Conservation (phyloP, 2,113 vertebrate genomes). For the Eublepharis macularius region DNA sequence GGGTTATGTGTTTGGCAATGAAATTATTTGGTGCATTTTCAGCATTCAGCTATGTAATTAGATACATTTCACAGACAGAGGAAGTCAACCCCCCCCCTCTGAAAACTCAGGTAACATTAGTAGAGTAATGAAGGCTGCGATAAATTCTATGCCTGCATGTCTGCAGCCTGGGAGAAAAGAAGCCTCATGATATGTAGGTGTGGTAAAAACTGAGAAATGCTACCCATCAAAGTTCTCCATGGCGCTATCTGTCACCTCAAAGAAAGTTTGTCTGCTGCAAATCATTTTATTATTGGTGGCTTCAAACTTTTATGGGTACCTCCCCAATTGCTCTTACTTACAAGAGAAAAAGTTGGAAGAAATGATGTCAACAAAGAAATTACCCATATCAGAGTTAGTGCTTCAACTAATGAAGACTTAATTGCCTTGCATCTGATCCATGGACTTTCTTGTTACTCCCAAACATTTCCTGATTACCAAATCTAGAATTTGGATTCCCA, state of each 20-base stretch:
- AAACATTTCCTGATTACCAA: neutral
- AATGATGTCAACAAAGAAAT: neutral
- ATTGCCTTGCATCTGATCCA: neutral
- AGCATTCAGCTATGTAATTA: neutral
- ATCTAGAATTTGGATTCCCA: neutral
- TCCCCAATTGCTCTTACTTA: neutral
- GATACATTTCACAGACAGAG: slow-evolving; percentile 2
- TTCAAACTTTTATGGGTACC: neutral
- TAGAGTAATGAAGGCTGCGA: neutral
- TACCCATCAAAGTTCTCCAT: neutral
- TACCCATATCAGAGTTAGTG: neutral
- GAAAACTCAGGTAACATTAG: neutral
- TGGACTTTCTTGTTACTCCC: neutral
- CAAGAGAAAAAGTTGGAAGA: neutral
- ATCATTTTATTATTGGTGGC: slow-evolving; percentile 4
- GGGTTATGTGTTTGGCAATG: neutral
- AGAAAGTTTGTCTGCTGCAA: slow-evolving; percentile 5
- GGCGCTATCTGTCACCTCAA: neutral
- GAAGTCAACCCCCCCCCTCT: neutral
- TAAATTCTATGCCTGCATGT: neutral
- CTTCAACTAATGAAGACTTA: neutral
- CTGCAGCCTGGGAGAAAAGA: neutral
- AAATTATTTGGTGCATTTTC: neutral
- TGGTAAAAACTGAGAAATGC: neutral
- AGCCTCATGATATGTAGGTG: neutral